Base-by-base conservation (phyloP, 2,888 invertebrate genomes). In the Mactromeris polynyma region DNA sequence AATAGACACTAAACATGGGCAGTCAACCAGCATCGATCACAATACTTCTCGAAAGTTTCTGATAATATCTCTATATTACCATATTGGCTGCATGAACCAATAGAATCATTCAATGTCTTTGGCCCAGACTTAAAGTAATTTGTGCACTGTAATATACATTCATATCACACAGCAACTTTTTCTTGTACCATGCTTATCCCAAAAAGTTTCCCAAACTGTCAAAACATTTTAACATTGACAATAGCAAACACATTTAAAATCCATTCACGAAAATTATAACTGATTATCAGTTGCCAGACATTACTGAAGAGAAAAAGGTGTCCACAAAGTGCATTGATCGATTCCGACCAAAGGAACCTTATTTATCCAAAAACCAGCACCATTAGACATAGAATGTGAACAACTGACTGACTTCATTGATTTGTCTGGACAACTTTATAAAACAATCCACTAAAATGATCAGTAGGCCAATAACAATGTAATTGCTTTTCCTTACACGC, bases 21-120 rank as follows among this genome's bases (percentile, higher is more conserved):
- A 33, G 36, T 36, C 26, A 19, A 36, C 14, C 73, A 33, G 36
- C 36, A 73, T 73, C 36, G 73, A 73, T 73, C 73, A 26, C 73
- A 73, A 33, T 73, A 36, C 26, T 11, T 73, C 73, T 36, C 36
- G 36, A 36, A 73, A 73, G 33, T 3, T 73, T 33, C 73, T 36
- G 31, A 73, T 33, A 36, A 73, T 33, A 73, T 73, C 73, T 9
- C 73, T 73, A 73, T 36, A 73, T 73, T 36, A 73, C 73, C 11
- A 73, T 73, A 73, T 73, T 73, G 73, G 33, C 19, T 73, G 73
- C 14, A 73, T 19, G 36, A 73, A 73, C 73, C 73, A 36, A 36
- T 73, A 73, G 33, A 73, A 64, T 36, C 36, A 73, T 73, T 33
- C 33, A 73, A 26, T 36, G 19, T 36, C 73, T 19, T 73, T 73